These are phyloP conservation scores for Plutomurus gul DNA, from an alignment of 1,140 invertebrate species.

Conservation along the genomic window DNA sequence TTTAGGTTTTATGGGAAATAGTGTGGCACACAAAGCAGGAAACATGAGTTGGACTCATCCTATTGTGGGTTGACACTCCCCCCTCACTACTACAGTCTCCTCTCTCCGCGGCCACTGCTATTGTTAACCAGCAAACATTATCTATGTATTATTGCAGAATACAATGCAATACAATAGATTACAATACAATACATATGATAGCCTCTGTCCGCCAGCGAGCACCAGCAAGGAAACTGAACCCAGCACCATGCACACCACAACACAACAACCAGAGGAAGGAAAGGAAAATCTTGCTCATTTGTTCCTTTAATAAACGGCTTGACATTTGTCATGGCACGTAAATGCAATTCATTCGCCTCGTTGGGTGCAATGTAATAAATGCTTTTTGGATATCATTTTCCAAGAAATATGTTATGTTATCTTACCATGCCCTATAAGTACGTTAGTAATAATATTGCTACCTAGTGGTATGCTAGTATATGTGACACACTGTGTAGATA, in stretches of 20 bases:
- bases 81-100: neutral
- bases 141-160: neutral
- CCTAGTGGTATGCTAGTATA: too few relatives aligned
- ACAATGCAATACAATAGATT: neutral
- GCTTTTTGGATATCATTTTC: neutral
- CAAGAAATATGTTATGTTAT: neutral
- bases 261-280: neutral
- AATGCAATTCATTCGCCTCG: neutral
- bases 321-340: conserved; percentile 23
- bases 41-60: conserved; percentile 23
- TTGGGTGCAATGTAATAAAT: conserved; percentile 10
- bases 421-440: too few relatives aligned
- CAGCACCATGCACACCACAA: too few relatives aligned
- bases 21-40: neutral
- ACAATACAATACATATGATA: neutral
- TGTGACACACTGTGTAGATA: too few relatives aligned
- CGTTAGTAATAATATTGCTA: too few relatives aligned
- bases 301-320: conserved; percentile 4
- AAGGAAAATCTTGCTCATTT: conserved; percentile 11
- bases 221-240: too few relatives aligned
- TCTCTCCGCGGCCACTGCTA: neutral
- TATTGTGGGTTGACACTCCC: conserved; percentile 17
- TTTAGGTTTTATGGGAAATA: conserved; percentile 10
- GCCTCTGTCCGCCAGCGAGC: neutral
- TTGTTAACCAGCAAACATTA: conserved; percentile 18